Evolutionary conservation across 2,888 invertebrate genomes (phyloP), one percentile per base, ranked within the genome.

Genomic region (Brachylomia viminalis): DNA sequence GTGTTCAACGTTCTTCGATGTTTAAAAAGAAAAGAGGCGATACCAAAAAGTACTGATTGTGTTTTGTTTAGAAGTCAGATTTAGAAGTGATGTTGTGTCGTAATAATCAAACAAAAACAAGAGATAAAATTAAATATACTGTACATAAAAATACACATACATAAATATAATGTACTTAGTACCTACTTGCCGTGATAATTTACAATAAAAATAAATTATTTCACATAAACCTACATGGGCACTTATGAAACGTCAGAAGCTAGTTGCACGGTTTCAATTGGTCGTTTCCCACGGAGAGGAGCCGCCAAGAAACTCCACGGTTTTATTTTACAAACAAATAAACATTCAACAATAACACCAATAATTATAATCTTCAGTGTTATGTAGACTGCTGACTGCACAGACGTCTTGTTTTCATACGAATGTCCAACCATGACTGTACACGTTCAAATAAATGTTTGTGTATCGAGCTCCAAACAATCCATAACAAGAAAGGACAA

Each of bases 1-100:
- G 45, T 47, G 65, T 58, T 79, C 74, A 56, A 64, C 72, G 68
- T 79, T 64, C 84, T 84, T 72, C 23, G 45, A 58, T 15, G 38
- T 68, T 64, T 11, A 30, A 52, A 72, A 67, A 83, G 33, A 27
- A 58, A 79, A 56, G 17, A 64, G 30, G 17, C 45, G 33, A 42
- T 30, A 13, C 5, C 7, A 17, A 23, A 62, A n/a, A 33, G 42
- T 59, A 59, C 7, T 30, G 64, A 38, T 30, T 1, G 45, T 79
- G 27, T 81, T 82, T 71, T 59, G 61, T 71, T 69, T 56, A 11
- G n/a, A 54, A 33, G 0, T 49, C 17, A 11, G 49, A 49, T 67
- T 49, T 49, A 33, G 6, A 47, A 65, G 45, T 33, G 13, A 11
- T 20, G 30, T 30, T 33, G 0, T 59, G 2, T 33, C 2, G 59